Evolutionary conservation across 2,888 invertebrate genomes (phyloP).

Genomic region (Urechis unicinctus): DNA sequence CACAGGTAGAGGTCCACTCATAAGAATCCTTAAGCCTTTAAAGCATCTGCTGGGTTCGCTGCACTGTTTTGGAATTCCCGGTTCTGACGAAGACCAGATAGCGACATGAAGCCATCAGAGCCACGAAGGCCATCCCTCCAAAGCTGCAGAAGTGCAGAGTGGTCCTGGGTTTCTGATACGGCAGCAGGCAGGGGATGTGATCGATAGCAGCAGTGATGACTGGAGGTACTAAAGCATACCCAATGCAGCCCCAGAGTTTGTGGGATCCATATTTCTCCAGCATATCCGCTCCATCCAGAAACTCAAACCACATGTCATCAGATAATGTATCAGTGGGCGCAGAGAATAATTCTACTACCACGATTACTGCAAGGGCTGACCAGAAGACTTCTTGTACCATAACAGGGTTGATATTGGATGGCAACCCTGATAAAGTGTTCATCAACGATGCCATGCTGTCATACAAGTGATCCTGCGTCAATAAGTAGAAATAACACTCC

Average conservation of each 20-base stretch:
- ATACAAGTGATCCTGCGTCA: conserved; percentile 21
- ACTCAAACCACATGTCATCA: conserved; percentile 46
- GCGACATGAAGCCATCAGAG: conserved; percentile 31
- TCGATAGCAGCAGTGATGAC: conserved; percentile 33
- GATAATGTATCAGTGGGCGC: conserved; percentile 24
- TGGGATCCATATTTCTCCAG: conserved; percentile 44
- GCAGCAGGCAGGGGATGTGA: conserved; percentile 36
- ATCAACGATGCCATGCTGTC: background rate
- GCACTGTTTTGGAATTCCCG: conserved; percentile 27
- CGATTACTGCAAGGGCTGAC: conserved; percentile 30
- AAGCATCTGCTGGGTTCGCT: background rate
- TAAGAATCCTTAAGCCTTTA: conserved; percentile 30
- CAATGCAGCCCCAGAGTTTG: conserved; percentile 35
- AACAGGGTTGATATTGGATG: background rate
- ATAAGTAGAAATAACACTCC: conserved; percentile 40
- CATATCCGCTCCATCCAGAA: conserved; percentile 39
- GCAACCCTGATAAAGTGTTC: background rate
- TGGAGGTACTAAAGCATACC: conserved; percentile 35
- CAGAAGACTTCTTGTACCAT: conserved; percentile 24
- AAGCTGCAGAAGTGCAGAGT: conserved; percentile 40
- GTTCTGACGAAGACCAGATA: conserved; percentile 36
- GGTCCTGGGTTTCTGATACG: conserved; percentile 33
- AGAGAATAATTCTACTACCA: conserved; percentile 30
- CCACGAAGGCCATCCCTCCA: conserved; percentile 27
- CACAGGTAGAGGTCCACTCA: conserved; percentile 31